Percentiles rank a stretch among this genome's conserved stretches.
phyloP scores from a whole-genome alignment of 2,113 vertebrate genomes.

The Pedetes capensis region DNA sequence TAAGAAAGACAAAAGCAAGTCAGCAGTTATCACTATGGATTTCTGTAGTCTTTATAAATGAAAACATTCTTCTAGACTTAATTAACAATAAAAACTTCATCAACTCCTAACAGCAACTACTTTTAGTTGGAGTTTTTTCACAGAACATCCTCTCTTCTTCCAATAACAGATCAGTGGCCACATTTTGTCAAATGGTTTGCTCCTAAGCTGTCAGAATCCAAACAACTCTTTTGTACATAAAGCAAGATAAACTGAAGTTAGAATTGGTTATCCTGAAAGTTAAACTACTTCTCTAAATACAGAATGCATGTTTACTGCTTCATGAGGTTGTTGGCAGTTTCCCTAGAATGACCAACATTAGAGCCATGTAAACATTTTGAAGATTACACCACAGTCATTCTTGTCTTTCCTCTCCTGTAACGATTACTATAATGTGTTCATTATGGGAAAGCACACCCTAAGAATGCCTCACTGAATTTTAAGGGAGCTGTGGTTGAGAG shows the following conservation, averaged over 20 bases:
- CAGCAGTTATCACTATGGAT: background rate
- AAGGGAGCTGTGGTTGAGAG: slow-evolving; percentile 38
- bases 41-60: slow-evolving; percentile 24
- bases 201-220: slow-evolving; percentile 57
- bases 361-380: slow-evolving; percentile 50
- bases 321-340: slow-evolving; percentile 55
- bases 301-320: slow-evolving; percentile 54
- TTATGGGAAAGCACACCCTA: slow-evolving; percentile 59
- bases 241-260: slow-evolving; percentile 70
- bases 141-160: slow-evolving; percentile 20
- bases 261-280: slow-evolving; percentile 64
- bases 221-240: slow-evolving; percentile 39
- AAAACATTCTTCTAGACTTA: slow-evolving; percentile 61
- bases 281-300: slow-evolving; percentile 61
- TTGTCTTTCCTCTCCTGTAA: slow-evolving; percentile 26
- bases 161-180: slow-evolving; percentile 28
- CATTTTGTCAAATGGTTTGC: slow-evolving; percentile 58
- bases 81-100: slow-evolving; percentile 76
- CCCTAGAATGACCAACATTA: slow-evolving; percentile 62
- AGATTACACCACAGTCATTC: slow-evolving; percentile 42
- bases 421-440: slow-evolving; percentile 55
- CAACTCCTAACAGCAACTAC: slow-evolving; percentile 10
- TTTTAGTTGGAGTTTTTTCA: slow-evolving; percentile 8
- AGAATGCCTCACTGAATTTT: slow-evolving; percentile 67
- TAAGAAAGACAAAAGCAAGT: background rate